phyloP scores from a whole-genome alignment of 2,797 vertebrate species.

The Diglossa cyanea region DNA sequence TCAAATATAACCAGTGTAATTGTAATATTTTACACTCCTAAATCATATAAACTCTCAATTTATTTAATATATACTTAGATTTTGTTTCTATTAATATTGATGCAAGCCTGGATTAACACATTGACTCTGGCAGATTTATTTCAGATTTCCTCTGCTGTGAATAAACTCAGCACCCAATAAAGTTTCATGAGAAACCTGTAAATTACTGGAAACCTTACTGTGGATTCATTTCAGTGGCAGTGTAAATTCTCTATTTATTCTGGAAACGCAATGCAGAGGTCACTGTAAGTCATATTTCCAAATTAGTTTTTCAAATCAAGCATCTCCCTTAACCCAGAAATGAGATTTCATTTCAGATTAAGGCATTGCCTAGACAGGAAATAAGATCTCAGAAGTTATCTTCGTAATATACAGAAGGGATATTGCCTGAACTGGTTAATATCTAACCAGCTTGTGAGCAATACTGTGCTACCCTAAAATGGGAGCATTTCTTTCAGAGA shows the following conservation, averaged over 20 bases:
- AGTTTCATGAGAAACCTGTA: not conserved
- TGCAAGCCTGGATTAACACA: not conserved
- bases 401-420: not conserved
- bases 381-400: conserved; percentile 29
- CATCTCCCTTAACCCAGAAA: not conserved
- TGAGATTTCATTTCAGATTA: conserved; percentile 57
- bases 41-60: not conserved
- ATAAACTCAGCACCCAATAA: not conserved
- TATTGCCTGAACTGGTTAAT: conserved; percentile 18
- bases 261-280: not conserved
- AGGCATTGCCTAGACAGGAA: conserved; percentile 6
- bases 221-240: not conserved
- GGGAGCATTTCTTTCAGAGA: not conserved
- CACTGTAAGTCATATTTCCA: not conserved
- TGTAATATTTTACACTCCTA: not conserved
- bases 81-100: not conserved
- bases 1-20: not conserved
- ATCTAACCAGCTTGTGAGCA: not conserved
- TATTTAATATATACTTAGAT: not conserved
- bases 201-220: not conserved
- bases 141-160: not conserved
- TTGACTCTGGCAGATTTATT: not conserved
- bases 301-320: conserved; percentile 7
- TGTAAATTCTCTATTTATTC: not conserved
- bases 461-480: not conserved